A percentile compares a stretch with the other conserved stretches of the same genome.
Evolutionary conservation across 2,113 vertebrate genomes (phyloP).

Genomic region (Myotis brandtii): DNA sequence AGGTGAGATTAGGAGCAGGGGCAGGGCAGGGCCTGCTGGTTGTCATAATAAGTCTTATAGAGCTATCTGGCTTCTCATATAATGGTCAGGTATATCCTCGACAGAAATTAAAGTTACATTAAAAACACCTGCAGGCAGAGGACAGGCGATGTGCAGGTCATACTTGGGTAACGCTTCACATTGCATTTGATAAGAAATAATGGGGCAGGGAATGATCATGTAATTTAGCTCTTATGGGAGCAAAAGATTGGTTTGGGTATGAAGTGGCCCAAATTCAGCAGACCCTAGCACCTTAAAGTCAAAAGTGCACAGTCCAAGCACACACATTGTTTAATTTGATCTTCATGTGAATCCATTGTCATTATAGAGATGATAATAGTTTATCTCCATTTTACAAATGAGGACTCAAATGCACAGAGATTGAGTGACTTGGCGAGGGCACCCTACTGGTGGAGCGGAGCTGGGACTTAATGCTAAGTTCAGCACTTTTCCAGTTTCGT

Average conservation of each 20-base stretch:
- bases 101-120: constrained; percentile 48
- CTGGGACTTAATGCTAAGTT: neutral
- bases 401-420: neutral
- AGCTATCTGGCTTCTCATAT: neutral
- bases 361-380: neutral
- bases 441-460: accelerated
- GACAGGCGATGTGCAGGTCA: neutral
- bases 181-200: neutral
- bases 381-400: constrained; percentile 29
- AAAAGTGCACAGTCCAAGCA: neutral
- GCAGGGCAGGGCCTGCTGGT: neutral
- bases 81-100: neutral
- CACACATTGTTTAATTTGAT: neutral
- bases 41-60: neutral
- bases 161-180: neutral
- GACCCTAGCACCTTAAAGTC: neutral
- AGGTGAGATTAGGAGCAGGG: neutral
- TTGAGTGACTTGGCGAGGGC: neutral
- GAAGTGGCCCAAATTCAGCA: neutral
- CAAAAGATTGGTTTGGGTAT: neutral
- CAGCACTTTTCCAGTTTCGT: neutral
- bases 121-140: neutral
- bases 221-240: neutral
- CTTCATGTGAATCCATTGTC: constrained; percentile 1
- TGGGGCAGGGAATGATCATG: neutral